Evolutionary conservation across 2,888 invertebrate genomes (phyloP).

Genomic region (Morpho achilles): DNA sequence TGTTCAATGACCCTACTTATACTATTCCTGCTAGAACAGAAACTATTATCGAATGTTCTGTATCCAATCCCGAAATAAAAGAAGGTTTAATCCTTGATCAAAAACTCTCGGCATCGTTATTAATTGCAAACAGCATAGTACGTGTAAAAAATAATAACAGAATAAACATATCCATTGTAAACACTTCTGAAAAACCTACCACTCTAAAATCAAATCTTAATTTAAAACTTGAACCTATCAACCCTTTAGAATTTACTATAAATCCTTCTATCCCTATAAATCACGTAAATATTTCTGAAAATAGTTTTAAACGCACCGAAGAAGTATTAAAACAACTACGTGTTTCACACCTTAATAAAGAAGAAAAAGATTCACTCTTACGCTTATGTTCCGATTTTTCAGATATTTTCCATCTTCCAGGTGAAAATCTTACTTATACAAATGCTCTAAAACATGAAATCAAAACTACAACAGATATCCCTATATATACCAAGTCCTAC

Average conservation of each 20-base stretch:
- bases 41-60: conserved; percentile 21
- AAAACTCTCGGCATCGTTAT: neutral
- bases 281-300: neutral
- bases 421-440: conserved; percentile 10
- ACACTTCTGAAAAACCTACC: conserved; percentile 13
- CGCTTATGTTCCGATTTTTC: neutral
- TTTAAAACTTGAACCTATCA: conserved; percentile 10
- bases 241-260: neutral
- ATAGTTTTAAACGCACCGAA: neutral
- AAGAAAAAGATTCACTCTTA: neutral
- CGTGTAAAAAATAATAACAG: conserved; percentile 13
- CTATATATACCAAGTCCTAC: neutral
- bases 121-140: conserved; percentile 15
- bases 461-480: conserved; percentile 3
- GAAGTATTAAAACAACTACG: neutral
- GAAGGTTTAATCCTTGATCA: conserved; percentile 21
- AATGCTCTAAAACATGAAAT: neutral
- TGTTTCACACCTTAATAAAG: neutral
- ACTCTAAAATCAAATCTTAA: conserved; percentile 13
- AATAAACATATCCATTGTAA: conserved; percentile 16
- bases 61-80: conserved; percentile 18
- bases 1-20: conserved; percentile 21
- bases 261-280: neutral
- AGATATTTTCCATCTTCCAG: conserved; percentile 13
- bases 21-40: conserved; percentile 18